Percentiles rank a stretch among this genome's conserved stretches.
Evolutionary conservation across 2,888 invertebrate species (phyloP).

Genomic region (Monoplex corrugatus): DNA sequence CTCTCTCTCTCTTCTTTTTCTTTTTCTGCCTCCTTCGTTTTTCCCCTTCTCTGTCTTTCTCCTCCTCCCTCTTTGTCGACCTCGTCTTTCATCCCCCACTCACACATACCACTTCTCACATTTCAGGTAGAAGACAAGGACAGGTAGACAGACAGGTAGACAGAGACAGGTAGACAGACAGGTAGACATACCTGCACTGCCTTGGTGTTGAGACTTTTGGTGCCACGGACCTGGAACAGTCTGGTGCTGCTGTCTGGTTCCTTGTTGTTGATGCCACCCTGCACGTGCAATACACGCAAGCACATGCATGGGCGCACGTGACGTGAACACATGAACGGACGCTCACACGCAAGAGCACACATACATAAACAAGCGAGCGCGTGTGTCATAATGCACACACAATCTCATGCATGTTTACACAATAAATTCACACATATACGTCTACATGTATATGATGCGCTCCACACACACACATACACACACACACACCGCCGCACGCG

Average conservation of each 20-base stretch:
- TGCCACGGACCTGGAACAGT: constrained; percentile 89
- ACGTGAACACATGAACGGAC: background rate
- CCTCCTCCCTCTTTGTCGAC: too few species aligned
- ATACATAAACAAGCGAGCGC: background rate
- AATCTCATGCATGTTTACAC: too few species aligned
- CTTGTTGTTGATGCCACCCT: constrained; percentile 84
- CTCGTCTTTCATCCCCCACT: too few species aligned
- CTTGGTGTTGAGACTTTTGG: constrained; percentile 87
- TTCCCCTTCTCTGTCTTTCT: too few species aligned
- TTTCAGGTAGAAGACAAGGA: too few species aligned
- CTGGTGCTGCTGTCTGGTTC: constrained; percentile 83
- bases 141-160: too few species aligned
- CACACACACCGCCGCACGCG: too few species aligned
- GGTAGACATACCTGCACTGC: constrained; percentile 87
- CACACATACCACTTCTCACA: too few species aligned
- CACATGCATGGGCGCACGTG: background rate
- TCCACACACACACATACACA: too few species aligned
- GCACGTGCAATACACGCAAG: constrained; percentile 38
- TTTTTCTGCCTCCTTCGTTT: background rate
- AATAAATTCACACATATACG: too few species aligned
- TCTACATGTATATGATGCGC: too few species aligned
- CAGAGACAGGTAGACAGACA: too few species aligned
- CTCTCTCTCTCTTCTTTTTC: background rate
- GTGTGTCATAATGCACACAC: background rate
- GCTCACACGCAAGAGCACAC: constrained; percentile 13